Base-by-base conservation (phyloP, 1,140 invertebrate species). In the Zeugodacus cucurbitae region DNA sequence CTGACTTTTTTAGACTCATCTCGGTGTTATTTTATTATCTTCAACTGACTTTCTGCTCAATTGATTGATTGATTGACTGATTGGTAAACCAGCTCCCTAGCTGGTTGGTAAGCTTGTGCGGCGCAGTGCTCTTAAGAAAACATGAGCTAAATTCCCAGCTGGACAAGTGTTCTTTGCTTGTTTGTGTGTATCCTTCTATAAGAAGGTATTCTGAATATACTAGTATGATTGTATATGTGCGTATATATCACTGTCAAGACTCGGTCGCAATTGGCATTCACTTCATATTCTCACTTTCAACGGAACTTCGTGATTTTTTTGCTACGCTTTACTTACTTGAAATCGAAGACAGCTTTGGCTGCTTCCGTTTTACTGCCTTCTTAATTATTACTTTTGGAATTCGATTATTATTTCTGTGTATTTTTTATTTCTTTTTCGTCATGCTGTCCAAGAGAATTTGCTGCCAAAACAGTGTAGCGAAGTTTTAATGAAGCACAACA, bases 51-150 rank as follows among this genome's bases (percentile, higher is more conserved):
- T 82, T 82, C 74, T 22, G 41, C 74, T 54, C 74, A 82, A 82
- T 82, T 82, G 74, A 48, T 82, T 48, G 74, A 82, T 82, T 82
- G 74, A 48, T 82, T 82, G 74, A 82, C 34, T 48, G 37, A 26
- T 48, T 44, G 37, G 22, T 48, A 14, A 2, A 22, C 20, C 48
- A 6, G 41, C 41, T 20, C 22, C 2, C n/a, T 78, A 11, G 22
- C n/a, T 78, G 32, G 32, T n/a, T 41, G 37, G 17, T 70, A 34
- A 17, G 14, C 14, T 37, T 29, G 2, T 54, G 8, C 17, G 64
- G 64, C 29, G 17, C 48, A 54, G 48, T 4, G 48, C 14, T 20
- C 48, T 54, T 11, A 22, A 41, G 74, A 26, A 41, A 34, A 26
- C 58, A 62, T 2, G 58, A 22, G 22, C 10, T 26, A 1, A 62